Base-by-base conservation (phyloP, 92 coral and sea anemone species). In the Epizoanthus stellaris region DNA sequence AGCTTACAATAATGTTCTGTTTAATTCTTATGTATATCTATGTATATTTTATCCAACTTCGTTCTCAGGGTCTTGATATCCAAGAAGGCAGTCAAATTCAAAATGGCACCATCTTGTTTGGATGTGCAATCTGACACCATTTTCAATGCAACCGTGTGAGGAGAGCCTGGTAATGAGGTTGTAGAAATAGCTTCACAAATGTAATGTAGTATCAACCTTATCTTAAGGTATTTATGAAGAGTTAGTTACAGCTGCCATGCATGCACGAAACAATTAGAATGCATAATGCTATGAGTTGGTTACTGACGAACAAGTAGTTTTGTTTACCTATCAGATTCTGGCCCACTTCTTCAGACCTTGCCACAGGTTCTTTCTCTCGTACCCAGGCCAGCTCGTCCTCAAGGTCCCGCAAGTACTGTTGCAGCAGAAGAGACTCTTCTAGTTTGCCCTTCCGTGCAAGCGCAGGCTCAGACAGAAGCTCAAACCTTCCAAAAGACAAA, bases 361-460 rank as follows among this genome's bases (percentile, higher is more conserved):
- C 92, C 62, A 94, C 58, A 13, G 98, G 89, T 87, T 96, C 96
- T 65, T 96, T 92, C 77, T 96, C 98, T 80, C 95, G 92, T 20
- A 92, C 86, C 98, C 98, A 96, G 70, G 93, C 98, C 82, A 89
- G 76, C 90, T 96, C 98, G 77, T 91, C 98, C 77, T 92, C 93
- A 10, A 95, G 90, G 87, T 96, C 98, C 76, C 91, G 90, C 49
- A 96, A 92, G 66, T 83, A 94, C 85, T 93, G 98, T 65, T 92
- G 93, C 67, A 96, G 88, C 25, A 85, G 72, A 30, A 89, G 89
- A 8, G 98, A 90, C 62, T 91, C 95, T 70, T 94, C 91, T 11
- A 96, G 95, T 57, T 73, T 88, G n/a, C 88, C 76, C 76, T 89
- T 85, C 79, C 98, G 87, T 17, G 82, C 91, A 56, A 85, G 80